Evolutionary conservation across 2,888 invertebrate genomes (phyloP), one percentile per base, ranked within the genome.

Genomic region (Aphidius colemani): DNA sequence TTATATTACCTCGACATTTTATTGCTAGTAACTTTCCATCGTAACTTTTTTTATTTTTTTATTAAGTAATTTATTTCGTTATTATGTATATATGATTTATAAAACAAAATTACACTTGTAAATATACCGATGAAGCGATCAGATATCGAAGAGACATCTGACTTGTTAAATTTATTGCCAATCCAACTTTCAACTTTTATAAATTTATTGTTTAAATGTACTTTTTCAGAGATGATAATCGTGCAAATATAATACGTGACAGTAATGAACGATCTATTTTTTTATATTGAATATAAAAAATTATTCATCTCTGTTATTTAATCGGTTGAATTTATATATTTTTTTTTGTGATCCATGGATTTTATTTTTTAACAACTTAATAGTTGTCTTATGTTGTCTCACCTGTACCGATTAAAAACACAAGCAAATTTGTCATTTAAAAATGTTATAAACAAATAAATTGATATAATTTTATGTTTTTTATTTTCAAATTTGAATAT

Each of bases 51-150:
- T 44, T 41, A 13, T 43, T 11, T 13, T 43, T 13, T 13, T 30
- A 30, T 30, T 30, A 30, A 30, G 5, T 30, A 30, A 30, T 30
- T 30, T 30, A 30, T 30, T 74, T 74, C 72, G 73, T 70, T 69
- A 65, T 65, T 66, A 60, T 66, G 53, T 66, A 66, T 72, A 63
- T 72, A 72, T 74, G 71, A 73, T 73, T 72, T 71, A 74, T 73
- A 72, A 64, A 61, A 41, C 66, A 56, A 72, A 74, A 74, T 74
- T 74, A 74, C 71, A 74, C 71, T 73, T 71, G 71, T 74, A 72
- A 74, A 74, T 74, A 18, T 18, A 70, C 69, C 72, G 71, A 72
- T 72, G 72, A 71, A 74, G 71, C 71, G 71, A 74, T 74, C 72
- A 71, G 72, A 73, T 72, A 71, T 69, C 64, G 63, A 69, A 70